Base-by-base conservation (phyloP, 2,888 invertebrate species). In the Tromatobia lineatoria region DNA sequence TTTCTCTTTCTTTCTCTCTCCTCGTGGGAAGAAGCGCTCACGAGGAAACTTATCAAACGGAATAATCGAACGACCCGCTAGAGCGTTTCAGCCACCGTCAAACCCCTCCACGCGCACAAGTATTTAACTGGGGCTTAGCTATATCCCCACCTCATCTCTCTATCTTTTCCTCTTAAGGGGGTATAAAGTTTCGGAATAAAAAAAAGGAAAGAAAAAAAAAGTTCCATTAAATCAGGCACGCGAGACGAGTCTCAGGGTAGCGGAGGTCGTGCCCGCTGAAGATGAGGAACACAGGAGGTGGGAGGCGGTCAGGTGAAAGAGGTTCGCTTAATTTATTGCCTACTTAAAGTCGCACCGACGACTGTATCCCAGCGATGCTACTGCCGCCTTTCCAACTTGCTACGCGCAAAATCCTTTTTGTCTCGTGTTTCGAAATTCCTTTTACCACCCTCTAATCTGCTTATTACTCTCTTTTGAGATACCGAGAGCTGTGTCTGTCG, bases 251-350 rank as follows among this genome's bases (percentile, higher is more conserved):
- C 47, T 50, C 38, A 52, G 23, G 47, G 64, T 54, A 50, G 59
- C 18, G 23, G 45, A 67, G 67, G 59, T 73, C 76, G 29, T 45
- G 47, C 13, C 15, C 59, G 75, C 50, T 52, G 70, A 54, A 79
- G 61, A 79, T 76, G 79, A 82, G 79, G 47, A 80, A 85, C 80
- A 34, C 7, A 10, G 74, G 61, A 52, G n/a, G 18, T 13, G 15
- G 42, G 50, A 15, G 38, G 64, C 10, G 71, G 80, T 67, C 69
- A 50, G 29, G 82, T 75, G 87, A 85, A 81, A 85, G 73, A 61
- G 89, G 76, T 79, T 88, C 91, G 87, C 91, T 91, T 91, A 92
- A 92, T 92, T 92, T 91, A 91, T 91, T 90, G 88, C 90, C 90
- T 90, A 90, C 91, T 91, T 91, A 90, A 90, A 90, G 86, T 87